Percentiles rank a stretch among this genome's conserved stretches.
Conservation (phyloP, 2,113 vertebrate species). For the Gasterosteus nipponicus region DNA sequence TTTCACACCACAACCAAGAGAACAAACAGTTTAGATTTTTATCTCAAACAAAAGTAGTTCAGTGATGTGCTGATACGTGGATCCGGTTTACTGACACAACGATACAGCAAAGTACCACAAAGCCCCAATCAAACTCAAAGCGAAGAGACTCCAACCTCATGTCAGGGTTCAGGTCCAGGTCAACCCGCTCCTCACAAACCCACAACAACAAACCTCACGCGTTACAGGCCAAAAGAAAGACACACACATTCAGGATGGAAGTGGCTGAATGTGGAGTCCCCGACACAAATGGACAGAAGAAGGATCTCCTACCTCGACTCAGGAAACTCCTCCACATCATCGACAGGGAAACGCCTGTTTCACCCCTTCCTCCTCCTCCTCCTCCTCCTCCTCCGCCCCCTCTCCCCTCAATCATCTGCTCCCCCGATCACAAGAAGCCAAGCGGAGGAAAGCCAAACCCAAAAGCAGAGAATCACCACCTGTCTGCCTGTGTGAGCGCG, state of each 20-base stretch:
- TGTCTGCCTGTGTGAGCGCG: conserved; percentile 22
- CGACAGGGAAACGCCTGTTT: conserved; percentile 45
- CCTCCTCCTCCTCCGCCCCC: conserved; percentile 22
- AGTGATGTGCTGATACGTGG: background rate
- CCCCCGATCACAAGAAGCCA: conserved; percentile 30
- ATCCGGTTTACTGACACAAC: background rate
- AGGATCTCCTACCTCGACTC: conserved; percentile 65
- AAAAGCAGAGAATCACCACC: conserved; percentile 35
- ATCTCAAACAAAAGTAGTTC: background rate
- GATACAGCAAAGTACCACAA: background rate
- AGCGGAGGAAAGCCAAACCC: conserved; percentile 39
- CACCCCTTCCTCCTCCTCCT: conserved; percentile 49
- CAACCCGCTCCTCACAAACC: background rate
- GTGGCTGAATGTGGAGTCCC: background rate
- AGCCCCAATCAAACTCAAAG: background rate
- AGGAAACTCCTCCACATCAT: conserved; percentile 70
- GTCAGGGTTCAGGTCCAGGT: conserved; percentile 28
- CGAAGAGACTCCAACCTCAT: conserved; percentile 6
- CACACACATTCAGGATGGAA: background rate
- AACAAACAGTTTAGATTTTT: background rate
- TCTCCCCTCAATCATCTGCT: conserved; percentile 52
- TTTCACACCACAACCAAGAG: background rate
- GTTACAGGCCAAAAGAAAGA: background rate
- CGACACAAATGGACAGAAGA: conserved; percentile 23
- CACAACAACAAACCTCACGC: conserved; percentile 6